phyloP scores from a whole-genome alignment of 2,888 invertebrate genomes.

The Eristalis intricaria region DNA sequence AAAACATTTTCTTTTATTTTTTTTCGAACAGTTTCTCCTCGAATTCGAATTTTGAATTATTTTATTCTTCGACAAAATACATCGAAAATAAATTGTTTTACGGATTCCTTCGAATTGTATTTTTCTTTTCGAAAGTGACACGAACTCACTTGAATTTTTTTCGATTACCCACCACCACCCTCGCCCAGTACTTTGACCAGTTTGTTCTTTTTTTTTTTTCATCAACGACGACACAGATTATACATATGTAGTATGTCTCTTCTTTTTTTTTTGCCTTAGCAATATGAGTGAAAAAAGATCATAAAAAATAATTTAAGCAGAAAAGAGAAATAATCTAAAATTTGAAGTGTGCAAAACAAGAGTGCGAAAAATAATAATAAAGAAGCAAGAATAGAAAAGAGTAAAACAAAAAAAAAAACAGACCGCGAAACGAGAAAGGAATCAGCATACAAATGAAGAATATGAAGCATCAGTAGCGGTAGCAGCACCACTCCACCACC shows the following conservation, averaged over 20 bases:
- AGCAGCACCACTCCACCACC: background rate
- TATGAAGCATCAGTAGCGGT: background rate
- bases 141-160: background rate
- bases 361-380: conserved; percentile 23
- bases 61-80: background rate
- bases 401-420: conserved; percentile 7
- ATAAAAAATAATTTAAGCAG: conserved; percentile 8
- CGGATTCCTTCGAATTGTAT: too few species aligned
- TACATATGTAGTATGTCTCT: background rate
- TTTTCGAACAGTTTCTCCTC: background rate
- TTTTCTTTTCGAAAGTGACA: too few species aligned
- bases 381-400: conserved; percentile 1
- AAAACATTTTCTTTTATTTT: too few species aligned
- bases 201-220: too few species aligned
- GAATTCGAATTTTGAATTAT: background rate
- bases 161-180: background rate
- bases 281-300: conserved; percentile 33
- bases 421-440: conserved; percentile 7
- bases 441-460: conserved; percentile 14
- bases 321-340: conserved; percentile 18
- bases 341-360: conserved; percentile 37
- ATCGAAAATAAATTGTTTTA: too few species aligned
- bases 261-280: background rate
- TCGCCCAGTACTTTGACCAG: too few species aligned
- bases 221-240: too few species aligned